Evolutionary conservation across 2,797 vertebrate genomes (phyloP).

Genomic region (Hydrophis major): DNA sequence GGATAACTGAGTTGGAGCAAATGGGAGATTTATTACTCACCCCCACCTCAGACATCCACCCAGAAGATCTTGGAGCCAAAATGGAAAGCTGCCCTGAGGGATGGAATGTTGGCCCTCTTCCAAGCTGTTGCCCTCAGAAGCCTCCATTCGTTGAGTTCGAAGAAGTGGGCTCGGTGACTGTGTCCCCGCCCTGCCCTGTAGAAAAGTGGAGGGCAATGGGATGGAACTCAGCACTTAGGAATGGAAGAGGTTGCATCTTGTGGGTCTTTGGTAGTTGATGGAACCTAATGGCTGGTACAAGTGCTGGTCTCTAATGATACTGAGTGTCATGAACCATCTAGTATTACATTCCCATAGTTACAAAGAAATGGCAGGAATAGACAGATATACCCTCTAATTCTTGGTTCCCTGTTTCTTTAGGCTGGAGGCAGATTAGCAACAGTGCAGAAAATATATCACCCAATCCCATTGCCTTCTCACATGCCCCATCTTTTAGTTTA

Average conservation of each 20-base stretch:
- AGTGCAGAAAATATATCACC: not conserved
- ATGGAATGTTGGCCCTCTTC: not conserved
- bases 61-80: not conserved
- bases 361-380: not conserved
- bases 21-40: constrained; percentile 1
- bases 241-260: not conserved
- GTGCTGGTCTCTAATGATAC: not conserved
- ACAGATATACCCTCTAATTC: not conserved
- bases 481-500: not conserved
- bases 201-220: not conserved
- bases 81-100: not conserved
- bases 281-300: not conserved
- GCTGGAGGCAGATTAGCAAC: not conserved
- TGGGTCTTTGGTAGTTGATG: not conserved
- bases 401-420: not conserved
- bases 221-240: not conserved
- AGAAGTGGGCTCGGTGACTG: not conserved
- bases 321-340: not conserved
- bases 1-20: not conserved
- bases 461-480: not conserved
- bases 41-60: not conserved
- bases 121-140: not conserved
- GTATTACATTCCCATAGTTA: not conserved
- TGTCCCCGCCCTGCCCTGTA: not conserved
- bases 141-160: not conserved